Base-by-base conservation (phyloP, 2,888 invertebrate species). In the Xylota sylvarum region DNA sequence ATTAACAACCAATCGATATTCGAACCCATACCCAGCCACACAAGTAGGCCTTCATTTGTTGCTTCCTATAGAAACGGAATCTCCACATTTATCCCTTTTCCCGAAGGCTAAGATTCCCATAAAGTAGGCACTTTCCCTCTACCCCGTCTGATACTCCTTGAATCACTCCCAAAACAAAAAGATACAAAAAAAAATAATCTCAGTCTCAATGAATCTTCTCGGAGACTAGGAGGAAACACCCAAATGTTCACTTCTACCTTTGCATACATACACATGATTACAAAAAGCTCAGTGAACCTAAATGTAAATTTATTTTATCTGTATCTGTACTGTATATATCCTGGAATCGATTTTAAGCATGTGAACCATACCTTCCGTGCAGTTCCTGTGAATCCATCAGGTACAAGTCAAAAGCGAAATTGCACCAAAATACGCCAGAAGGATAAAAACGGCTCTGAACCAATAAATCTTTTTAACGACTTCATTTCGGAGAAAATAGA, bases 391-490 rank as follows among this genome's bases (percentile, higher is more conserved):
- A 55, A 69, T 62, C 23, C 37, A 70, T 58, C 37, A 19, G 35
- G 58, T 35, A 48, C n/a, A 23, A 55, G 5, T 10, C n/a, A 43
- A 4, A 58, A 0, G 10, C 3, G 9, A 56, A 76, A 32, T 17
- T 76, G 56, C 58, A 65, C 37, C 12, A 30, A 19, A 7, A 48
- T 6, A 6, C 46, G 19, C 14, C 9, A 35, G 6, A 35, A 35
- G 10, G 32, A 32, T 19, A 35, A 27, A 43, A 32, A 35, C 17
- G 4, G 27, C 10, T 4, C 2, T 9, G 12, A 46, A 30, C 6
- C 69, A 12, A 82, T 76, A 82, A 76, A 82, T 82, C 76, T 62
- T 37, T 30, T 12, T 40, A 76, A 82, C 64, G 70, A 76, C 70
- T 70, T 74, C 27, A 82, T 82, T 76, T 76, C 9, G 37, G 32